Conservation (phyloP, 2,113 vertebrate genomes). For the Pholis gunnellus region DNA sequence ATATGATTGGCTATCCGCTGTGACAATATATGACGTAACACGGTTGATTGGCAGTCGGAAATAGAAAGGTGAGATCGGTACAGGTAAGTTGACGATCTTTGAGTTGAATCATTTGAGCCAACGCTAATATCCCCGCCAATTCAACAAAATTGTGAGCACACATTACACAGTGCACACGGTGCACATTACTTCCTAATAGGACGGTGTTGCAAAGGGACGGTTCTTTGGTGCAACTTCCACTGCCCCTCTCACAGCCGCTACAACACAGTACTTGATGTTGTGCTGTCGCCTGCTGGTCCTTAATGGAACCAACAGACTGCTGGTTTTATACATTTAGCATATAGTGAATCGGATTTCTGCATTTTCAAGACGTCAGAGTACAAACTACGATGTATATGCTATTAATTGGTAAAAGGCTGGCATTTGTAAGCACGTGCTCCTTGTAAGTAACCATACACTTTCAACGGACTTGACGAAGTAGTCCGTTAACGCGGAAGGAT, state of each 20-base stretch:
- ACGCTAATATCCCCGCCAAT: not conserved
- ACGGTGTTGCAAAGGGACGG: no score
- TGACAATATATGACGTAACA: not conserved
- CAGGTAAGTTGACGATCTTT: no score
- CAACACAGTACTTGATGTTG: not conserved
- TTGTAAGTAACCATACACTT: not conserved
- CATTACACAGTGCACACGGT: no score
- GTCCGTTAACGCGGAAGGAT: not conserved
- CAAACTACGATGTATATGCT: no score
- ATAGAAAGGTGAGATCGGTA: not conserved
- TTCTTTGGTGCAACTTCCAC: not conserved
- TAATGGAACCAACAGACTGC: not conserved
- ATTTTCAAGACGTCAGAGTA: no score
- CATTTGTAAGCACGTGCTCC: not conserved
- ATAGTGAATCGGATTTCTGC: no score
- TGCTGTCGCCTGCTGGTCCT: constrained; percentile 24
- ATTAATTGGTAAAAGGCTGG: not conserved
- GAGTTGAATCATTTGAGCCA: no score
- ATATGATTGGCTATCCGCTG: constrained; percentile 1
- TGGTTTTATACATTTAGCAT: no score
- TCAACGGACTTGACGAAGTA: not conserved
- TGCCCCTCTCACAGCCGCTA: not conserved
- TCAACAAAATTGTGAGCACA: not conserved
- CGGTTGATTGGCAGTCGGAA: not conserved
- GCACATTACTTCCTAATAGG: not conserved